Conservation (phyloP, 2,113 vertebrate species). For the Anarrhichthys ocellatus region DNA sequence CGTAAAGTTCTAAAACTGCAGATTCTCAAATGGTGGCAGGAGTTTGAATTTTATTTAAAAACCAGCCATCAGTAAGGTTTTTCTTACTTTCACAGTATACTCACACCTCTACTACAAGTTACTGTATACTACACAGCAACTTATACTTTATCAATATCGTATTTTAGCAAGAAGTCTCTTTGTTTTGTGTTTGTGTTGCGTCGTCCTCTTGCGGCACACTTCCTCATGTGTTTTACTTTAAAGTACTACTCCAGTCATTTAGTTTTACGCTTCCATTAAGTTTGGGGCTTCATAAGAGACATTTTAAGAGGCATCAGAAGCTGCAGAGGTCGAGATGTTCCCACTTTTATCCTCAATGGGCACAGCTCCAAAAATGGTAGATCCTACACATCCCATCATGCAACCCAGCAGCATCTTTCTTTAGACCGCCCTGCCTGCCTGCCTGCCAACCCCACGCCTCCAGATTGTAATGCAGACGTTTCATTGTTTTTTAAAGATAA, state of each 20-base stretch:
- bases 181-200: neutral
- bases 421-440: neutral
- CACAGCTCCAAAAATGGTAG: neutral
- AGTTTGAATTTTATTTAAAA: neutral
- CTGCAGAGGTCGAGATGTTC: neutral
- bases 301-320: neutral
- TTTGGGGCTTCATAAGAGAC: neutral
- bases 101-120: no score
- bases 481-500: no score
- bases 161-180: neutral
- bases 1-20: neutral
- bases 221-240: constrained; percentile 8
- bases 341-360: neutral
- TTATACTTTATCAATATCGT: neutral
- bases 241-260: neutral
- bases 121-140: no score
- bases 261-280: neutral
- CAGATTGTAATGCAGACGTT: neutral
- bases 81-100: neutral
- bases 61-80: neutral
- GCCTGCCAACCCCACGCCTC: neutral
- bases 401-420: neutral
- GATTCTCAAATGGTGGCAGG: neutral
- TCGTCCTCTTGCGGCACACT: neutral
- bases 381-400: neutral